These are phyloP conservation scores for Borostomias antarcticus DNA, from an alignment of 2,797 vertebrate species.

Conservation along the genomic window DNA sequence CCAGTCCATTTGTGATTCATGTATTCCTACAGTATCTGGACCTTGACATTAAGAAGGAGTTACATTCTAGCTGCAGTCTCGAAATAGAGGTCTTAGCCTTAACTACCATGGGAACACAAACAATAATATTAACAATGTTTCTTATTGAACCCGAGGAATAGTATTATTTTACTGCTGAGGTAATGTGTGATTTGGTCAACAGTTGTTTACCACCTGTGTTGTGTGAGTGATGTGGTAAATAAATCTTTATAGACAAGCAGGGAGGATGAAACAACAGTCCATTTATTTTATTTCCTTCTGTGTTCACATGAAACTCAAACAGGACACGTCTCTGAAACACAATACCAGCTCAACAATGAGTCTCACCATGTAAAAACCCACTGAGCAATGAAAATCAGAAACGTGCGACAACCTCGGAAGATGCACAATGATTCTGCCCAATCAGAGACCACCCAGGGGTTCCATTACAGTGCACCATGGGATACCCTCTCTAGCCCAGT, in stretches of 20 bases:
- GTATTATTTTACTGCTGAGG: background rate
- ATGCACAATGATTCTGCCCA: conserved; percentile 55
- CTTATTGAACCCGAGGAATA: conserved; percentile 3
- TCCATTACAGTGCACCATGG: conserved; percentile 67
- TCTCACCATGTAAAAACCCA: conserved; percentile 31
- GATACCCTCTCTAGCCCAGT: conserved; percentile 46
- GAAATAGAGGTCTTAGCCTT: background rate
- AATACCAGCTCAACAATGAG: conserved; percentile 48
- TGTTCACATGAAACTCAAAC: background rate
- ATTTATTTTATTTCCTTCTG: conserved; percentile 52
- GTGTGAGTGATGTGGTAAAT: conserved; percentile 48
- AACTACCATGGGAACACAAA: background rate
- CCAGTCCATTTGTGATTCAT: background rate
- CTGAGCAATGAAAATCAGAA: conserved; percentile 42
- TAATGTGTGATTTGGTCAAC: background rate
- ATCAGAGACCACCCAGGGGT: conserved; percentile 67
- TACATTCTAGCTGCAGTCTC: background rate
- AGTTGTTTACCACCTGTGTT: conserved; percentile 38
- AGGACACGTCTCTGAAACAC: conserved; percentile 29
- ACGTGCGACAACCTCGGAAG: conserved; percentile 47
- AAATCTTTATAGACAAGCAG: conserved; percentile 50
- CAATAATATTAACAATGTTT: background rate
- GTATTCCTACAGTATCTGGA: background rate
- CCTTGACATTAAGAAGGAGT: background rate
- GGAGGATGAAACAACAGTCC: conserved; percentile 51